Base-by-base conservation (phyloP, 1,140 invertebrate species). In the Ceratosolen solmsi region DNA sequence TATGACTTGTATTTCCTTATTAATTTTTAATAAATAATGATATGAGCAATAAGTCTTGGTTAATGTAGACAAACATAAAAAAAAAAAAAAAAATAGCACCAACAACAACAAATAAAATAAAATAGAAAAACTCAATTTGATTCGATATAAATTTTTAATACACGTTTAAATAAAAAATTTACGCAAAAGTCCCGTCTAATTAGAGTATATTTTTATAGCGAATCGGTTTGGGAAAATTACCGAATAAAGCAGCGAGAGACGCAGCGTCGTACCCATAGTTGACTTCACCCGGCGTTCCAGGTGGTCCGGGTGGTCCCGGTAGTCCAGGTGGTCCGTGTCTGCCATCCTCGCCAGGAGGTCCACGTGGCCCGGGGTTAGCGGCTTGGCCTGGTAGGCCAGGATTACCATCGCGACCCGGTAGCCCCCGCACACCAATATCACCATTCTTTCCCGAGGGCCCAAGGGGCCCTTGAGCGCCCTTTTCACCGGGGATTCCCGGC, bases 401-500 rank as follows among this genome's bases (percentile, higher is more conserved):
- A 38, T 58, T 76, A n/a, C 82, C 82, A 46, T 83, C 82, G 2
- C 82, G 77, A 17, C 82, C 96, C n/a, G 91, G 88, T 33, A 94
- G 90, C 77, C 96, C 96, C 30, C 93, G 84, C 56, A 94, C 93
- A 17, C 89, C 89, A 0, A 94, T 91, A 86, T 96, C 95, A 15
- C 96, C 96, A 88, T 97, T 95, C 87, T 96, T 83, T 0, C 97
- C 97, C 83, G 95, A 94, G 81, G 94, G 92, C 80, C 96, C 96
- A 77, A 94, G 92, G 38, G 92, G 89, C 41, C 95, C 95, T 92
- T 86, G 85, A 75, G 38, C 87, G 75, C 94, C 94, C 84, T 93
- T 93, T 56, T 95, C 94, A 17, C 94, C 94, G 60, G 89, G 84
- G 74, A 90, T 85, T 22, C 94, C 94, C 60, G 89, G 89, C 7